Conservation (phyloP, 2,888 invertebrate genomes). For the Hybos culiciformis region DNA sequence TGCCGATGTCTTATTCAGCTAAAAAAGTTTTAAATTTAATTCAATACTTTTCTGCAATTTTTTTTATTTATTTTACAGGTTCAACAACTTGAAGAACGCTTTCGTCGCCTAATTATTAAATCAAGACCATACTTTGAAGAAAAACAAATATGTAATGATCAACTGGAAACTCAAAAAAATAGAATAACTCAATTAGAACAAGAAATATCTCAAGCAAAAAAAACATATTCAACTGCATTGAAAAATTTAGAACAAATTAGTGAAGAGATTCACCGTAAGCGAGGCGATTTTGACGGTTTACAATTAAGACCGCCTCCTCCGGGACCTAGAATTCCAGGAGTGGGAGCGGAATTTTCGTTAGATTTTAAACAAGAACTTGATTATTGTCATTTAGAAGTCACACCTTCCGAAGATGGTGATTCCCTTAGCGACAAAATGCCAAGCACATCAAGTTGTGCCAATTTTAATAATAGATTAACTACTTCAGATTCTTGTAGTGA, state of each 20-base stretch:
- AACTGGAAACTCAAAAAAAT: conserved; percentile 70
- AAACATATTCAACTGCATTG: conserved; percentile 66
- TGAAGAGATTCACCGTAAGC: conserved; percentile 65
- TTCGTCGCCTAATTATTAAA: conserved; percentile 69
- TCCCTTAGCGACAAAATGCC: conserved; percentile 40
- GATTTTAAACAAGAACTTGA: conserved; percentile 44
- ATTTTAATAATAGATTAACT: conserved; percentile 22
- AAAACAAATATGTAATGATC: conserved; percentile 73
- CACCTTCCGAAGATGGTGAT: conserved; percentile 22
- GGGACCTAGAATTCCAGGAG: conserved; percentile 50
- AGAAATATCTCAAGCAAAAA: conserved; percentile 58
- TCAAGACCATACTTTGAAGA: conserved; percentile 85
- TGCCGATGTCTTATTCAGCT: neutral
- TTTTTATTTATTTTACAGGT: conserved; percentile 36
- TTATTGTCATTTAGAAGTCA: conserved; percentile 30
- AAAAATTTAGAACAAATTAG: conserved; percentile 79
- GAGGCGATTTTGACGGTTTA: conserved; percentile 21
- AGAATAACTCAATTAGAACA: conserved; percentile 69
- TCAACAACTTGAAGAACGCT: conserved; percentile 66
- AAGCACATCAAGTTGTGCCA: too few relatives aligned
- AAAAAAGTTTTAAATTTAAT: neutral
- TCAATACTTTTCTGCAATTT: neutral
- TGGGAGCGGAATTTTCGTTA: conserved; percentile 52
- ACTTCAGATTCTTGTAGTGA: conserved; percentile 8
- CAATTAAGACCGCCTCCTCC: conserved; percentile 23